Base-by-base conservation (phyloP, 2,888 invertebrate genomes). In the Panzeria rudis region DNA sequence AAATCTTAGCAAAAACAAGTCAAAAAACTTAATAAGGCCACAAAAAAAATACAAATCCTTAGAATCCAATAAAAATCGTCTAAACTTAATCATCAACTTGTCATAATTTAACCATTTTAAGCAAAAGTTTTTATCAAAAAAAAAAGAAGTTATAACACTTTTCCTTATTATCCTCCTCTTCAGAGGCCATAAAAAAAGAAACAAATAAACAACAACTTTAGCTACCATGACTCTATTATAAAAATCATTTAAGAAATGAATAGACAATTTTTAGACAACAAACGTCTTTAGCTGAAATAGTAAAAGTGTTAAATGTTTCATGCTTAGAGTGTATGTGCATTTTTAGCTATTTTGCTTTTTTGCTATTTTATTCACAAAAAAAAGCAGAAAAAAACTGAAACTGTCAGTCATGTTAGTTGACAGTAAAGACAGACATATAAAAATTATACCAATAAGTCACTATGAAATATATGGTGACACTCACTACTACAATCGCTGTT, bases 401-500 rank as follows among this genome's bases (percentile, higher is more conserved):
- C 83, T 86, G 83, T 83, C 86, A 86, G 61, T 75, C 77, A 78
- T 61, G 50, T 72, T 50, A 61, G 59, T 72, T 83, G 83, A 86
- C 75, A 69, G 69, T 29, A n/a, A 41, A 61, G 61, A 52, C 50
- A 83, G 79, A 71, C 83, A 79, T 72, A 47, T 82, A 83, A 83
- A 86, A 86, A 85, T 81, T 73, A 78, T 69, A 82, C 82, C 77
- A 85, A 82, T 80, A 76, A 77, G 82, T 73, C 81, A 82, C 82
- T 64, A 56, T 66, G 71, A 76, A 84, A 71, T 32, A 84, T 59
- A 66, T 47, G 71, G 54, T 77, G 73, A 69, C 72, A 69, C 20
- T 82, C 29, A 61, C 35, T 25, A 50, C 13, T n/a, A 25, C 32
- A 47, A 44, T n/a, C 8, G 23, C 17, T 35, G 7, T 17, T 20